Evolutionary conservation across 2,888 invertebrate species (phyloP).

Genomic region (Agriotes lineatus): DNA sequence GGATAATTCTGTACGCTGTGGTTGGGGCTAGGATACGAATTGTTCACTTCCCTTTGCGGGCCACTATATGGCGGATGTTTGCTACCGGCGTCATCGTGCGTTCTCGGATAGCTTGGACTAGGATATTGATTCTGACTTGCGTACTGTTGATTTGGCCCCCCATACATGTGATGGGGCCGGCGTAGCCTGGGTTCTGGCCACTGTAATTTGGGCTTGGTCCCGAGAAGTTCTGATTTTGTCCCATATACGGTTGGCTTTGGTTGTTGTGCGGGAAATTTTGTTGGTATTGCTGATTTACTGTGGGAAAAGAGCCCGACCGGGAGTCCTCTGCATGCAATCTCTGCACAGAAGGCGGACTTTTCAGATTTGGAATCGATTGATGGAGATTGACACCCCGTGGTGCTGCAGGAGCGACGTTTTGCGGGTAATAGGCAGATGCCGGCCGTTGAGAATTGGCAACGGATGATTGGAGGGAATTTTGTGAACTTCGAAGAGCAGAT

Average conservation of each 20-base stretch:
- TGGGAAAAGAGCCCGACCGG: conserved; percentile 58
- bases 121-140: conserved; percentile 42
- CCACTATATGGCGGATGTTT: conserved; percentile 45
- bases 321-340: conserved; percentile 53
- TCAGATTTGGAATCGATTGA: conserved; percentile 66
- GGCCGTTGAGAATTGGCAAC: conserved; percentile 69
- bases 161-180: conserved; percentile 35
- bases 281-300: conserved; percentile 54
- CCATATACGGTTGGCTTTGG: conserved; percentile 26
- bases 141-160: conserved; percentile 43
- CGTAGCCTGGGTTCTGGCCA: conserved; percentile 36
- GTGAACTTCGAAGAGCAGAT: conserved; percentile 74
- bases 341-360: conserved; percentile 61
- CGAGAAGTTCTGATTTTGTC: conserved; percentile 24
- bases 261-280: conserved; percentile 42
- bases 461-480: conserved; percentile 70
- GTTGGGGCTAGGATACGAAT: conserved; percentile 58
- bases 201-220: conserved; percentile 29
- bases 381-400: conserved; percentile 59
- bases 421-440: conserved; percentile 71
- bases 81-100: conserved; percentile 45
- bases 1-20: conserved; percentile 53
- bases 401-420: conserved; percentile 35
- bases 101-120: conserved; percentile 43
- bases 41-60: conserved; percentile 48